Evolutionary conservation across 2,888 invertebrate genomes (phyloP).

Genomic region (Aspidiotus rigidus): DNA sequence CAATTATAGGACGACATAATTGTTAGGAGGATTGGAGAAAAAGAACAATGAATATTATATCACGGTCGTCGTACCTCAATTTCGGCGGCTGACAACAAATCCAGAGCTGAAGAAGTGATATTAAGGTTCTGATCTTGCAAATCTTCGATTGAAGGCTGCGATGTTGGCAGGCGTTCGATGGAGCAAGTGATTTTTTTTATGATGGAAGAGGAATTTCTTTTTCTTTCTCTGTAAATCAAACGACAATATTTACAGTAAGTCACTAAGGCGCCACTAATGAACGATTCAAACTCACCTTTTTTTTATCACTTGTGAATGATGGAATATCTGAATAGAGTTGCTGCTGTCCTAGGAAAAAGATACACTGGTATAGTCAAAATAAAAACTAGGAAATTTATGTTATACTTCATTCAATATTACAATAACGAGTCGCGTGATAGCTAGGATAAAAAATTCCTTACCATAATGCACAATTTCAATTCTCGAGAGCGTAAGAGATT

Average conservation of each 20-base stretch:
- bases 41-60: neutral
- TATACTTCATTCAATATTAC: too few species aligned
- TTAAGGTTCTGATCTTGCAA: conserved; percentile 30
- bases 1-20: too few species aligned
- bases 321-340: conserved; percentile 29
- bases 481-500: too few species aligned
- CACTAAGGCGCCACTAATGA: neutral
- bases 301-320: conserved; percentile 25
- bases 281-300: conserved; percentile 12
- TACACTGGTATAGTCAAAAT: conserved; percentile 55
- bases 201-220: conserved; percentile 64
- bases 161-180: conserved; percentile 39
- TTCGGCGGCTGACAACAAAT: conserved; percentile 15
- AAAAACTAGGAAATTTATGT: neutral
- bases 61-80: conserved; percentile 7
- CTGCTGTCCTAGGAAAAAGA: conserved; percentile 64
- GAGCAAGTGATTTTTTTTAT: conserved; percentile 71
- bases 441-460: too few species aligned
- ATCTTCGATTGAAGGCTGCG: conserved; percentile 36
- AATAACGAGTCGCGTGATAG: too few species aligned
- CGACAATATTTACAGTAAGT: neutral
- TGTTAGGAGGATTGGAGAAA: neutral
- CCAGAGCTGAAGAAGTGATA: conserved; percentile 9
- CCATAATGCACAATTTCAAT: too few species aligned
- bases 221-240: conserved; percentile 38